phyloP scores from a whole-genome alignment of 1,140 invertebrate genomes.

The Eurosta solidaginis region DNA sequence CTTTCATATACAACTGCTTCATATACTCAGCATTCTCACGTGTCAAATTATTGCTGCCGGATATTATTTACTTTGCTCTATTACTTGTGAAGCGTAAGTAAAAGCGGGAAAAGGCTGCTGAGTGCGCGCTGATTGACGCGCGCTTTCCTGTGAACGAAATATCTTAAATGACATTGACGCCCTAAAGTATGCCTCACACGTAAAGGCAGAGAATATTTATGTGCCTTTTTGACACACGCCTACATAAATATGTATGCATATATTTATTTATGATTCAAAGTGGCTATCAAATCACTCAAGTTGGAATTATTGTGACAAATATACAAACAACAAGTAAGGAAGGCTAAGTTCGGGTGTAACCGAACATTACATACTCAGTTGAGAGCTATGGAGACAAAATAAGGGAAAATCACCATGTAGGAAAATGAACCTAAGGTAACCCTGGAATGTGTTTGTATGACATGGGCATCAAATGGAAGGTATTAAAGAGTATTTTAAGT shows the following conservation, averaged over 20 bases:
- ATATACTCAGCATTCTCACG: neutral
- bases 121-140: constrained; percentile 12
- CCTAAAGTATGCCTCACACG: neutral
- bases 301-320: constrained; percentile 18
- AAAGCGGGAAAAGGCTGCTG: neutral
- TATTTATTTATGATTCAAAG: constrained; percentile 12
- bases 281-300: constrained; percentile 23
- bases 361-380: too few relatives aligned
- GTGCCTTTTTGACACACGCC: neutral
- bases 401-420: too few relatives aligned
- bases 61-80: constrained; percentile 9
- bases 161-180: neutral
- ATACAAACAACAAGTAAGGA: neutral
- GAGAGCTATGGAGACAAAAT: too few relatives aligned
- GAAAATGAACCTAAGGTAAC: too few relatives aligned
- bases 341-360: too few relatives aligned
- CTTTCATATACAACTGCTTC: neutral
- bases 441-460: too few relatives aligned
- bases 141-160: neutral
- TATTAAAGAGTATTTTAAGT: too few relatives aligned
- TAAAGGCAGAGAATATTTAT: constrained; percentile 22
- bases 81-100: neutral
- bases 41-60: neutral
- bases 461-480: too few relatives aligned
- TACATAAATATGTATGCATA: neutral